phyloP scores from a whole-genome alignment of 2,797 vertebrate species.

The Brachymystax lenok region DNA sequence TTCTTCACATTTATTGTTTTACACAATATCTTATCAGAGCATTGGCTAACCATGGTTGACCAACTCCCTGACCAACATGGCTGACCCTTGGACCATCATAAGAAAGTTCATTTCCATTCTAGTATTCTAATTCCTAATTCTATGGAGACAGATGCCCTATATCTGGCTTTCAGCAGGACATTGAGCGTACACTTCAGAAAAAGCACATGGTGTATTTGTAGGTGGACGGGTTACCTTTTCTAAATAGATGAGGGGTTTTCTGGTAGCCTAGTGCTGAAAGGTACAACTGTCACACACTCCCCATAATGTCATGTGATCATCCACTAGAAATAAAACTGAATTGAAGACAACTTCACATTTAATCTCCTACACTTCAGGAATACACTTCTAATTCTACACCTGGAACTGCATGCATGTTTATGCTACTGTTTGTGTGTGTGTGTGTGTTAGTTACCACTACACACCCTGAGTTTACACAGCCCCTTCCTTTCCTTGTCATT shows the following conservation, averaged over 20 bases:
- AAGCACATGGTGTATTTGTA: background rate
- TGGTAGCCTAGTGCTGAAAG: background rate
- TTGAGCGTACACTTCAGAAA: background rate
- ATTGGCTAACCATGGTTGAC: too few species aligned
- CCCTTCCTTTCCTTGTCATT: conserved; percentile 75
- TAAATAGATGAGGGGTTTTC: background rate
- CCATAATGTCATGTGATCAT: background rate
- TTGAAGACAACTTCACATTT: conserved; percentile 16
- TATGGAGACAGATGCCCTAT: too few species aligned
- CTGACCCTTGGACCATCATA: too few species aligned
- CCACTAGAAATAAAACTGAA: background rate
- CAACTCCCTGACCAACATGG: too few species aligned
- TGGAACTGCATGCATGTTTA: background rate
- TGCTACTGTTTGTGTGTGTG: background rate
- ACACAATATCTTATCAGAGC: too few species aligned
- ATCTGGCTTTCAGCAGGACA: background rate
- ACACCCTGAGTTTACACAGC: conserved; percentile 69
- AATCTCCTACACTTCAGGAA: background rate
- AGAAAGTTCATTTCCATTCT: too few species aligned
- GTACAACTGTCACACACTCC: background rate
- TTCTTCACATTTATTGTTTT: too few species aligned
- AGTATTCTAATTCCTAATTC: too few species aligned
- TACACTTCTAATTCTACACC: background rate
- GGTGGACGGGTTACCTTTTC: background rate
- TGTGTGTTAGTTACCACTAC: conserved; percentile 27